phyloP scores from a whole-genome alignment of 2,888 invertebrate species.

The Rhyacophila evoluta region DNA sequence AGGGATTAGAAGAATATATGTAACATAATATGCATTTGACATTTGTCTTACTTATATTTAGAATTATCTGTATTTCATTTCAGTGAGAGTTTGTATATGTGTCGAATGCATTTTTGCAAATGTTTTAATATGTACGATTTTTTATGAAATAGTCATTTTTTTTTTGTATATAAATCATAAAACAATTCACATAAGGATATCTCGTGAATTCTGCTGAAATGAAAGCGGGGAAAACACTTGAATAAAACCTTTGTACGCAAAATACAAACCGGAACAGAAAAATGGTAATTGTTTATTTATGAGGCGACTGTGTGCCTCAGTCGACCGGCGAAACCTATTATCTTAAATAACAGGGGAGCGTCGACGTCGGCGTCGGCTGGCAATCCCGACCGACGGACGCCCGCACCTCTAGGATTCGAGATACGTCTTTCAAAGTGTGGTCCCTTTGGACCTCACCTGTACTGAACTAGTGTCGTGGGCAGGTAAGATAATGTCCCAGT shows the following conservation, averaged over 20 bases:
- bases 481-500: neutral
- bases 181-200: neutral
- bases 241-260: constrained; percentile 32
- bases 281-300: constrained; percentile 53
- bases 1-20: no score
- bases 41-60: no score
- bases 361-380: neutral
- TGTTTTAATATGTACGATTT: neutral
- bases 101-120: neutral
- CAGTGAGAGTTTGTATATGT: no score
- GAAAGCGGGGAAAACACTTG: constrained; percentile 5
- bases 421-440: neutral
- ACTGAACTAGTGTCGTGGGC: neutral
- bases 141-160: neutral
- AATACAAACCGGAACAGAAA: constrained; percentile 43
- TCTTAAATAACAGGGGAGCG: constrained; percentile 49
- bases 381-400: constrained; percentile 41
- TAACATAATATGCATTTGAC: no score
- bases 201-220: neutral
- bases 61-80: no score
- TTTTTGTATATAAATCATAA: neutral
- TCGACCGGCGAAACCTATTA: constrained; percentile 45
- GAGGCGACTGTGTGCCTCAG: constrained; percentile 33
- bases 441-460: neutral
- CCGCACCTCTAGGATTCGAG: constrained; percentile 21